phyloP scores from a whole-genome alignment of 2,113 vertebrate genomes.

The Isurus oxyrinchus region DNA sequence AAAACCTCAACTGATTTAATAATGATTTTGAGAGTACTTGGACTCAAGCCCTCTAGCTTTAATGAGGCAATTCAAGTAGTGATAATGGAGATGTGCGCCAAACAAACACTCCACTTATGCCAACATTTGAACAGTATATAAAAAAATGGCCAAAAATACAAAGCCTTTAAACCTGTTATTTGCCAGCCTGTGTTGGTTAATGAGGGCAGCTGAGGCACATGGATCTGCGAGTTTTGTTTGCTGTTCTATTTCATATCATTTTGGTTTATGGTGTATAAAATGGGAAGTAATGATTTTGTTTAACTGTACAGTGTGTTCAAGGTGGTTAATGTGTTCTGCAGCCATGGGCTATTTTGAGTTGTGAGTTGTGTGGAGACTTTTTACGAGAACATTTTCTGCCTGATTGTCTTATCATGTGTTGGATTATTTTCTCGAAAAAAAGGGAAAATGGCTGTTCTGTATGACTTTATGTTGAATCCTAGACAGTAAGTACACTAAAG shows the following conservation, averaged over 20 bases:
- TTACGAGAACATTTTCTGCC: not conserved
- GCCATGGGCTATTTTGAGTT: not conserved
- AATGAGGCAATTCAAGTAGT: not conserved
- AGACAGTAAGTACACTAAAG: not conserved
- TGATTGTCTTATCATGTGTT: not conserved
- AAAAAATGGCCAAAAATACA: not conserved
- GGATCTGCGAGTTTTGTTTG: not conserved
- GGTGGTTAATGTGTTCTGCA: constrained; percentile 6
- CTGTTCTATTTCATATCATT: not conserved
- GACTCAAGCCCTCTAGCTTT: not conserved
- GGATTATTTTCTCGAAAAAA: not conserved
- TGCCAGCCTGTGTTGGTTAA: not conserved
- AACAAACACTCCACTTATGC: not conserved
- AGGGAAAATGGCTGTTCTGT: not conserved
- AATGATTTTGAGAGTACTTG: not conserved
- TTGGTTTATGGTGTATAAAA: not conserved
- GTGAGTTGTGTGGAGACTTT: not conserved
- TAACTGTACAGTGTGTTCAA: not conserved
- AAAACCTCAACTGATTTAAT: not conserved
- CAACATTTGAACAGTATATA: not conserved
- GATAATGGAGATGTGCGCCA: not conserved
- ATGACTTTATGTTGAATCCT: not conserved
- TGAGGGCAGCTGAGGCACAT: not conserved
- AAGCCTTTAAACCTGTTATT: not conserved
- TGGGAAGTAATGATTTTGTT: not conserved